These are phyloP conservation scores for Tursiops truncatus DNA, from an alignment of 2,113 vertebrate genomes.

Conservation along the genomic window DNA sequence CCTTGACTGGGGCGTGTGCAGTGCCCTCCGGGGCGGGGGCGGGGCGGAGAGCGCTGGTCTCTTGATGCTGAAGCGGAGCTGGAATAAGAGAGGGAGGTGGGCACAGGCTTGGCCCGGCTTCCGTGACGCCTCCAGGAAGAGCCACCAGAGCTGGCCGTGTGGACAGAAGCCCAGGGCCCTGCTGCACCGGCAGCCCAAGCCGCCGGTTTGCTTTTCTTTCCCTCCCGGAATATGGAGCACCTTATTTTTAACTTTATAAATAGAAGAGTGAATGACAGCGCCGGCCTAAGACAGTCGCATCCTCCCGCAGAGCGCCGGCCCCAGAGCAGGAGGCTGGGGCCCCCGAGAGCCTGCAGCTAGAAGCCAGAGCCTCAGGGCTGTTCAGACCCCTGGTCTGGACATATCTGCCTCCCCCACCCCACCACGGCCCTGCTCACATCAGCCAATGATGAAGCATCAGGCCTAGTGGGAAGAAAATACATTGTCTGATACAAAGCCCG, in stretches of 20 bases:
- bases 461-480: not conserved
- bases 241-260: conserved; percentile 19
- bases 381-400: not conserved
- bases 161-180: not conserved
- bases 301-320: not conserved
- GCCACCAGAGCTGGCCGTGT: not conserved
- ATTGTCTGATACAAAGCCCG: not conserved
- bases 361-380: not conserved
- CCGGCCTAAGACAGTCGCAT: not conserved
- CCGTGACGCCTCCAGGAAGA: not conserved
- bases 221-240: not conserved
- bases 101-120: not conserved
- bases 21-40: rapidly evolving
- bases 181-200: not conserved
- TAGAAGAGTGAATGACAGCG: not conserved
- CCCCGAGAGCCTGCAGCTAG: rapidly evolving
- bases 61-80: not conserved
- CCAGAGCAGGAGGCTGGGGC: not conserved
- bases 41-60: too few relatives aligned
- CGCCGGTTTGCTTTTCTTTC: not conserved
- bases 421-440: not conserved
- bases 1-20: not conserved
- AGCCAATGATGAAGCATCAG: not conserved
- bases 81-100: not conserved
- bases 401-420: too few relatives aligned